These are phyloP conservation scores for Musca vetustissima DNA, from an alignment of 1,140 invertebrate species.

Conservation along the genomic window DNA sequence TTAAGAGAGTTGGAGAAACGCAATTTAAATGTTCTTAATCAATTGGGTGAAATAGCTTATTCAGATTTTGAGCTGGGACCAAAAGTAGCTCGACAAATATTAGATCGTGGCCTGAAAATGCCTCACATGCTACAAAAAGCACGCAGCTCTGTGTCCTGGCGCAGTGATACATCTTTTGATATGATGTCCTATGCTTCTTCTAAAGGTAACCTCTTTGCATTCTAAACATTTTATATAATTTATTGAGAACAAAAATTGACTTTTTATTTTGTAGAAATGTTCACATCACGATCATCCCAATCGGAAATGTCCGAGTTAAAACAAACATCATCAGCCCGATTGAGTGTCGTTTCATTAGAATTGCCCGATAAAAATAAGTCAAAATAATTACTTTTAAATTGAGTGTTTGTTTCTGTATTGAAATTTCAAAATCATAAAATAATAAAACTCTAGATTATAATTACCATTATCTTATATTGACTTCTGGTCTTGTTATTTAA, in stretches of 20 bases:
- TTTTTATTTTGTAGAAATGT: slow-evolving; percentile 23
- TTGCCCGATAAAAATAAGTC: slow-evolving; percentile 30
- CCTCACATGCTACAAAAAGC: slow-evolving; percentile 42
- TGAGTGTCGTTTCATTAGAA: slow-evolving; percentile 44
- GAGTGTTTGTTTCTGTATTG: too few relatives aligned
- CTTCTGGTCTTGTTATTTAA: slow-evolving; percentile 29
- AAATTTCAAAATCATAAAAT: too few relatives aligned
- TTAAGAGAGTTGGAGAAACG: slow-evolving; percentile 51
- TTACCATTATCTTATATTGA: neutral
- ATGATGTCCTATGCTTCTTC: slow-evolving; percentile 30
- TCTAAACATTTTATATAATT: neutral
- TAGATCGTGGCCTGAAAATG: slow-evolving; percentile 46
- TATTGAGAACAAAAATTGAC: slow-evolving; percentile 1
- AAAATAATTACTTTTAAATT: neutral
- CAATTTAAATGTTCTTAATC: slow-evolving; percentile 52
- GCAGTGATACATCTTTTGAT: slow-evolving; percentile 35
- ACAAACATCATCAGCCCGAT: slow-evolving; percentile 18
- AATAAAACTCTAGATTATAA: neutral
- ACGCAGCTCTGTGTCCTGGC: slow-evolving; percentile 41
- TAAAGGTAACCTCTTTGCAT: slow-evolving; percentile 28
- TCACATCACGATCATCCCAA: slow-evolving; percentile 20
- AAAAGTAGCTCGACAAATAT: slow-evolving; percentile 38
- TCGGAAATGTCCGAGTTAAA: slow-evolving; percentile 5
- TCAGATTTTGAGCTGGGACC: slow-evolving; percentile 43
- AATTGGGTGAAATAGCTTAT: slow-evolving; percentile 50